Conservation (phyloP, 2,797 vertebrate species). For the Chloroceryle amazona region DNA sequence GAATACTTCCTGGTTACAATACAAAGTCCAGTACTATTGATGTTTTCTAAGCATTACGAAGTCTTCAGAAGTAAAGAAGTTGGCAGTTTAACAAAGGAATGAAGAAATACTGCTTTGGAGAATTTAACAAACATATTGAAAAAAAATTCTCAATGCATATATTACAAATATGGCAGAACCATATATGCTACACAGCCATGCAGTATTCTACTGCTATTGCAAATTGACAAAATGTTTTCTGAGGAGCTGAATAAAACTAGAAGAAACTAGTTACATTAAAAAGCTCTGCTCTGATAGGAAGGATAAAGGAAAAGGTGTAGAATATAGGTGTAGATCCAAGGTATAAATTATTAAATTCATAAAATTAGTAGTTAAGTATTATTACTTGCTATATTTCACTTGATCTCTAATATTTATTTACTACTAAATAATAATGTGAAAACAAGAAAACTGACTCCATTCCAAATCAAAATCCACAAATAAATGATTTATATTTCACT, state of each 20-base stretch:
- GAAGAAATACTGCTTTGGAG: neutral
- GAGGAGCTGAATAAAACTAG: neutral
- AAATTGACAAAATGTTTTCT: neutral
- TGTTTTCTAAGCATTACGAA: neutral
- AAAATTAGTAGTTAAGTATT: neutral
- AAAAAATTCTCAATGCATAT: neutral
- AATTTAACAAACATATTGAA: neutral
- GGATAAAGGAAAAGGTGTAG: neutral
- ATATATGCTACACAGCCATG: neutral
- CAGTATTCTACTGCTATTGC: neutral
- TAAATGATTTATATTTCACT: neutral
- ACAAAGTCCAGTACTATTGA: neutral
- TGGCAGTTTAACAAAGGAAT: neutral
- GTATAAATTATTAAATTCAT: neutral
- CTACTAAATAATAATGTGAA: neutral
- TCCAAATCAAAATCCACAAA: neutral
- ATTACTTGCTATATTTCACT: neutral
- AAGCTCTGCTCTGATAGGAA: neutral
- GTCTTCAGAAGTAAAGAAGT: neutral
- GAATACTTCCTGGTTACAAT: neutral
- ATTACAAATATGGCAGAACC: neutral
- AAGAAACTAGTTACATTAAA: neutral
- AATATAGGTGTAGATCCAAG: neutral
- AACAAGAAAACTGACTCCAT: neutral
- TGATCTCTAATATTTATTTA: neutral